phyloP scores from a whole-genome alignment of 2,888 invertebrate genomes.

The Agonum fuliginosum region DNA sequence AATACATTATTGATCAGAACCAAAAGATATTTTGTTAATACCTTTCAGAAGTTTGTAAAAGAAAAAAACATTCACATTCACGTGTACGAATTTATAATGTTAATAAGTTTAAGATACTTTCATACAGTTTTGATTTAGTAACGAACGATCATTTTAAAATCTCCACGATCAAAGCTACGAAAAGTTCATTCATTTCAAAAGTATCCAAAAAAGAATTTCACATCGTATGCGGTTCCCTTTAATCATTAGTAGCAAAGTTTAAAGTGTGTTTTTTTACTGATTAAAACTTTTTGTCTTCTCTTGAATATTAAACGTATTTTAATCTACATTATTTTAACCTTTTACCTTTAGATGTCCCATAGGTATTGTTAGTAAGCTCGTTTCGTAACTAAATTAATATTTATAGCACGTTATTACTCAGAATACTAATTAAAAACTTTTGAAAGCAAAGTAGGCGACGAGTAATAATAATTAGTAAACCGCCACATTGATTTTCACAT shows the following conservation, averaged over 20 bases:
- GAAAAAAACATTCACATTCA: not conserved
- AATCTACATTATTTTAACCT: constrained; percentile 45
- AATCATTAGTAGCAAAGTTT: constrained; percentile 46
- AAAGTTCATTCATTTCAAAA: constrained; percentile 14
- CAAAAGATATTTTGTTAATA: not conserved
- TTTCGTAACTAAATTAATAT: constrained; percentile 27
- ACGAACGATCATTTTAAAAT: constrained; percentile 3
- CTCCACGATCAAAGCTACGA: constrained; percentile 2
- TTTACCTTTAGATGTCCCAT: constrained; percentile 35
- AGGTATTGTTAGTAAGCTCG: constrained; percentile 31
- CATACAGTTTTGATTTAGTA: constrained; percentile 22
- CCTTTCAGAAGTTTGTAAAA: not conserved
- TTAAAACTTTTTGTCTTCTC: constrained; percentile 49
- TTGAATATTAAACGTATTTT: constrained; percentile 51
- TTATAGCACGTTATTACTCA: constrained; percentile 17
- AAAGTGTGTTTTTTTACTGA: constrained; percentile 46
- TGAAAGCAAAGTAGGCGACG: not conserved
- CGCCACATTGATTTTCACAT: not conserved
- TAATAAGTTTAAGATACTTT: constrained; percentile 10
- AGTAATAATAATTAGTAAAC: not conserved
- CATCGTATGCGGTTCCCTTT: constrained; percentile 21
- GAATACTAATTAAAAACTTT: constrained; percentile 25
- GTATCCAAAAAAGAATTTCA: not conserved
- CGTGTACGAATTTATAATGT: not conserved
- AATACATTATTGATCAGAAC: too few relatives aligned